A percentile compares a stretch with the other conserved stretches of the same genome.
These are phyloP conservation scores for Lipophrys pholis DNA, from an alignment of 2,113 vertebrate species.

Conservation along the genomic window DNA sequence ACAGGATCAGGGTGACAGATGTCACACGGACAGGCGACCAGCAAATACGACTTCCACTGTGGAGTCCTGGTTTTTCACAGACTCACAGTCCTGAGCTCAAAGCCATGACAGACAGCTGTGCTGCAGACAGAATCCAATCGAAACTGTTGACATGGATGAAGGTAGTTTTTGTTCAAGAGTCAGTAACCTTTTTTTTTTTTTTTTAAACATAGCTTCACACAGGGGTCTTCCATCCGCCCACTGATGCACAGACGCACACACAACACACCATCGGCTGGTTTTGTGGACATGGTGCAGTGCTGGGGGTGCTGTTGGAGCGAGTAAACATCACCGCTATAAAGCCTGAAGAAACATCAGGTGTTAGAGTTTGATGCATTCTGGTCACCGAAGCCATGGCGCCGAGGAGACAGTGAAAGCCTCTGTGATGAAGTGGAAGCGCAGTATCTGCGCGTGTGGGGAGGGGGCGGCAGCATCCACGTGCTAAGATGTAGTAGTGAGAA, in stretches of 20 bases:
- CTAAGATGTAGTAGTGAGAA: neutral
- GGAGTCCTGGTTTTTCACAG: conserved; percentile 8
- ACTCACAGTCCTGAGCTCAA: conserved; percentile 29
- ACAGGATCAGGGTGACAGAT: conserved; percentile 19
- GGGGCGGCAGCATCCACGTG: neutral
- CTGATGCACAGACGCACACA: conserved; percentile 27
- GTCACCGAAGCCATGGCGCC: conserved; percentile 20
- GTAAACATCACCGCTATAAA: conserved; percentile 43
- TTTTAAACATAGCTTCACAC: conserved; percentile 42
- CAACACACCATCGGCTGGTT: conserved; percentile 11
- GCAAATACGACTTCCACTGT: conserved; percentile 7
- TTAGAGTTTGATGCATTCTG: conserved; percentile 31
- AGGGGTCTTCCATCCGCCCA: conserved; percentile 29
- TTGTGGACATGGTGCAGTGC: conserved; percentile 36
- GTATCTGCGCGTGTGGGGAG: neutral
- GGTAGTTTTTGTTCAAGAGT: conserved; percentile 44
- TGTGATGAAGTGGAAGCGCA: conserved; percentile 32
- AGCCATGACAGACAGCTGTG: conserved; percentile 52
- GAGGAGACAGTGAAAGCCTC: conserved; percentile 7
- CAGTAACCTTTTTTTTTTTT: neutral
- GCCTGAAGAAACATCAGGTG: conserved; percentile 35
- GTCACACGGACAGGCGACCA: conserved; percentile 7
- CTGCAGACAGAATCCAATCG: conserved; percentile 48
- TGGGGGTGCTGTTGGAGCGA: conserved; percentile 28
- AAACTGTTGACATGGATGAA: conserved; percentile 54